Conservation (phyloP, 1,140 invertebrate genomes). For the Drosophila neocordata region DNA sequence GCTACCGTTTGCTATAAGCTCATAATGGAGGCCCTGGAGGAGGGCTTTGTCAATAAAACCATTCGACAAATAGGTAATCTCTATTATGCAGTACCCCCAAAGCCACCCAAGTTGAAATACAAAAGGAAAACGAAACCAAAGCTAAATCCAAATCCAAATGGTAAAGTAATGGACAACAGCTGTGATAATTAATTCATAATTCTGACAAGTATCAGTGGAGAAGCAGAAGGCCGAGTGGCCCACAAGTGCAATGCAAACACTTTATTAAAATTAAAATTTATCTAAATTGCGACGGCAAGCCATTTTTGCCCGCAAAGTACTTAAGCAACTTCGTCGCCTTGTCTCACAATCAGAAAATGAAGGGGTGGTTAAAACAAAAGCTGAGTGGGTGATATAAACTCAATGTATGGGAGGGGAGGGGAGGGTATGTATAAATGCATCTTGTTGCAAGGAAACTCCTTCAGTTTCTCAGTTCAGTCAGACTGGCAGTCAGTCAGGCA, state of each 20-base stretch:
- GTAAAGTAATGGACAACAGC: slow-evolving; percentile 22
- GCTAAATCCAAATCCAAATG: slow-evolving; percentile 19
- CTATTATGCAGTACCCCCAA: slow-evolving; percentile 23
- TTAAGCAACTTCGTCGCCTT: slow-evolving; percentile 49
- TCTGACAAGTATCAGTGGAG: slow-evolving; percentile 19
- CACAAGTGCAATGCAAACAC: slow-evolving; percentile 71
- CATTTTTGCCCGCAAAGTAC: slow-evolving; percentile 71
- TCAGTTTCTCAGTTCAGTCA: slow-evolving; percentile 18
- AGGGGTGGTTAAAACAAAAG: slow-evolving; percentile 37
- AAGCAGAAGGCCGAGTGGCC: slow-evolving; percentile 56
- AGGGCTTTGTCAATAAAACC: slow-evolving; percentile 25
- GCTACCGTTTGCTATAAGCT: slow-evolving; percentile 39
- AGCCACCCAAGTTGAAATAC: background rate
- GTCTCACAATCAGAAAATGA: slow-evolving; percentile 42
- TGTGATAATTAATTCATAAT: slow-evolving; percentile 75
- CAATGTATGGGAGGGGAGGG: background rate
- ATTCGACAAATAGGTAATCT: slow-evolving; percentile 23
- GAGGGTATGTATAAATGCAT: slow-evolving; percentile 10
- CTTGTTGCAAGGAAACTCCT: background rate
- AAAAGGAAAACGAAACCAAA: slow-evolving; percentile 11
- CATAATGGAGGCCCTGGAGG: slow-evolving; percentile 27
- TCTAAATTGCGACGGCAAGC: slow-evolving; percentile 75
- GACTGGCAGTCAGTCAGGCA: slow-evolving; percentile 46
- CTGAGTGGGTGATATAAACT: background rate
- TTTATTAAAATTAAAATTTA: slow-evolving; percentile 80